Percentiles rank a stretch among this genome's conserved stretches.
Conservation (phyloP, 2,113 vertebrate genomes). For the Brachionichthys hirsutus region DNA sequence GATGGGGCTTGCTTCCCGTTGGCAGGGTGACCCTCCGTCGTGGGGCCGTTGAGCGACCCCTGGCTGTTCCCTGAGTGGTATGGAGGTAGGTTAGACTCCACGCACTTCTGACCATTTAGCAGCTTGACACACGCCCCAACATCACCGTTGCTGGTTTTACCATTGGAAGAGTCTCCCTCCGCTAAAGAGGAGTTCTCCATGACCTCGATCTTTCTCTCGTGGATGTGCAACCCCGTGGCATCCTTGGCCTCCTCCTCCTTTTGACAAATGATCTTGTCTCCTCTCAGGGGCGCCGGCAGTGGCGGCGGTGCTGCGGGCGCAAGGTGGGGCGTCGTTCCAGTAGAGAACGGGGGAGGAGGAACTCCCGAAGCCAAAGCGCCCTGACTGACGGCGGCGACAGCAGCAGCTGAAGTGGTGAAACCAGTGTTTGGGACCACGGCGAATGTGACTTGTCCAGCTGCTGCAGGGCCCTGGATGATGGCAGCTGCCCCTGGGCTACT, state of each 20-base stretch:
- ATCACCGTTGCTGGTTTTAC: conserved; percentile 93
- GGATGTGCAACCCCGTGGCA: conserved; percentile 95
- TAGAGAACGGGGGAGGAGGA: conserved; percentile 78
- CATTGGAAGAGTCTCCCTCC: conserved; percentile 77
- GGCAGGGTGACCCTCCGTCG: conserved; percentile 82
- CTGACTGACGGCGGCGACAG: conserved; percentile 89
- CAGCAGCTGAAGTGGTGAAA: conserved; percentile 85
- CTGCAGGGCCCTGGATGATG: conserved; percentile 88
- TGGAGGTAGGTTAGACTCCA: conserved; percentile 98
- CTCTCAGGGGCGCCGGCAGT: conserved; percentile 88
- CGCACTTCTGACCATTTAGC: conserved; percentile 96
- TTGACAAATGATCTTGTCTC: conserved; percentile 99
- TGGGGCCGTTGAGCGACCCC: conserved; percentile 90
- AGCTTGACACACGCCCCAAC: conserved; percentile 88
- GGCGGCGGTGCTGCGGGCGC: conserved; percentile 72
- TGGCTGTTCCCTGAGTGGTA: conserved; percentile 99
- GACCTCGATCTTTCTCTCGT: conserved; percentile 98
- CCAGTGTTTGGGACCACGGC: conserved; percentile 98
- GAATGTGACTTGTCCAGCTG: conserved; percentile 95
- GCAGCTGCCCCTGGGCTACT: conserved; percentile 88
- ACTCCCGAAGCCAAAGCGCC: conserved; percentile 83
- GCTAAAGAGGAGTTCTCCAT: conserved; percentile 97
- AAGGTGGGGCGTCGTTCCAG: conserved; percentile 77
- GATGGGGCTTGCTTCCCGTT: conserved; percentile 89
- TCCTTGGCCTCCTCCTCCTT: conserved; percentile 99